phyloP scores from a whole-genome alignment of 2,797 vertebrate genomes.

The Acrossocheilus fasciatus region DNA sequence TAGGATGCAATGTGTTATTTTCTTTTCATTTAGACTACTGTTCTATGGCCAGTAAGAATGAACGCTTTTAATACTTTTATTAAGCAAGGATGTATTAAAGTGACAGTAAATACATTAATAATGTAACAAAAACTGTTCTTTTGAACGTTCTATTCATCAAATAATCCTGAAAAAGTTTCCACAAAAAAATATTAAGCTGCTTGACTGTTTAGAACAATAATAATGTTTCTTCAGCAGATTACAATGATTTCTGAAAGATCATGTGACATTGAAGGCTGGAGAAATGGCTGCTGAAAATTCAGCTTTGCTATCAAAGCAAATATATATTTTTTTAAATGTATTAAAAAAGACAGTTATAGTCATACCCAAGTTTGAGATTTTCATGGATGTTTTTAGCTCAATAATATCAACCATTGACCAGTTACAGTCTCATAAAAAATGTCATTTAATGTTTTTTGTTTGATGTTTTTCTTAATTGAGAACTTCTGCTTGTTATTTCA shows the following conservation, averaged over 20 bases:
- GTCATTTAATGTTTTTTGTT: not conserved
- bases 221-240: not conserved
- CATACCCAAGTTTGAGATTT: not conserved
- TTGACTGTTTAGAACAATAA: not conserved
- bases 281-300: not conserved
- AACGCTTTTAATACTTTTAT: not conserved
- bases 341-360: too few species aligned
- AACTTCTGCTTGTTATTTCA: not conserved
- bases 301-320: not conserved
- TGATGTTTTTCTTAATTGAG: not conserved
- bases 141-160: not conserved
- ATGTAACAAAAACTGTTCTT: not conserved
- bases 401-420: not conserved
- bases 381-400: not conserved
- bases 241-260: not conserved
- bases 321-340: too few species aligned
- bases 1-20: not conserved
- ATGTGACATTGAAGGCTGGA: not conserved
- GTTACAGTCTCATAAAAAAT: not conserved
- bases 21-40: not conserved
- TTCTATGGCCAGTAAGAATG: not conserved
- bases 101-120: not conserved
- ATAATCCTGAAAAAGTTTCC: not conserved
- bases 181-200: not conserved
- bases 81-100: not conserved